Percentiles rank a stretch among this genome's conserved stretches.
phyloP scores from a whole-genome alignment of 2,888 invertebrate species.

The Neoscelio sp. region DNA sequence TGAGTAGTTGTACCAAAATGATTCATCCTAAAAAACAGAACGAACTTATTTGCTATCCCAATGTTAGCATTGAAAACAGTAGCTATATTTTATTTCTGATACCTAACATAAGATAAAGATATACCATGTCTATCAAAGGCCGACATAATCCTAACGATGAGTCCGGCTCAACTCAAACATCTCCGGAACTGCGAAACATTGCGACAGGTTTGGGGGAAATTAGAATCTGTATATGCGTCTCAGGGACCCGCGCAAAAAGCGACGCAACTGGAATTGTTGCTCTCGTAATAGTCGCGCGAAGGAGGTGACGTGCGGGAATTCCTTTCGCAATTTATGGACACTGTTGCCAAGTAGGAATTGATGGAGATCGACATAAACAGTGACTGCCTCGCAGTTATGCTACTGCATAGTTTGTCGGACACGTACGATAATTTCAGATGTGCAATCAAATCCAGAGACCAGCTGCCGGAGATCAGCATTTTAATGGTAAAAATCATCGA shows the following conservation, averaged over 20 bases:
- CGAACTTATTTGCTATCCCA: too few species aligned
- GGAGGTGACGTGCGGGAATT: conserved; percentile 18
- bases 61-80: too few species aligned
- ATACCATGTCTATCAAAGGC: too few species aligned
- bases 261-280: conserved; percentile 8
- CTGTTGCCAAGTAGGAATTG: conserved; percentile 39
- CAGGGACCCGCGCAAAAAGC: conserved; percentile 33
- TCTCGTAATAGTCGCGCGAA: conserved; percentile 15
- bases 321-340: conserved; percentile 30
- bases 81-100: too few species aligned
- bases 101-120: too few species aligned
- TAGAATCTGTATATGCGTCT: conserved; percentile 23
- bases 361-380: conserved; percentile 35
- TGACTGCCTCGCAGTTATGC: conserved; percentile 19
- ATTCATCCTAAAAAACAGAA: too few species aligned
- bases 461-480: too few species aligned
- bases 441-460: conserved; percentile 34
- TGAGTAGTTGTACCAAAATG: too few species aligned
- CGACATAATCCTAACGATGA: conserved; percentile 28
- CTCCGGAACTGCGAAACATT: conserved; percentile 16
- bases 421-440: conserved; percentile 33
- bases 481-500: not conserved
- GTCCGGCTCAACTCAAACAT: conserved; percentile 29
- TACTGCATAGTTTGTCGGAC: conserved; percentile 6
- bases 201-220: conserved; percentile 17